A percentile compares a stretch with the other conserved stretches of the same genome.
Conservation (phyloP, 37 sponge, comb jelly and placozoan genomes). For the Geodia barretti region DNA sequence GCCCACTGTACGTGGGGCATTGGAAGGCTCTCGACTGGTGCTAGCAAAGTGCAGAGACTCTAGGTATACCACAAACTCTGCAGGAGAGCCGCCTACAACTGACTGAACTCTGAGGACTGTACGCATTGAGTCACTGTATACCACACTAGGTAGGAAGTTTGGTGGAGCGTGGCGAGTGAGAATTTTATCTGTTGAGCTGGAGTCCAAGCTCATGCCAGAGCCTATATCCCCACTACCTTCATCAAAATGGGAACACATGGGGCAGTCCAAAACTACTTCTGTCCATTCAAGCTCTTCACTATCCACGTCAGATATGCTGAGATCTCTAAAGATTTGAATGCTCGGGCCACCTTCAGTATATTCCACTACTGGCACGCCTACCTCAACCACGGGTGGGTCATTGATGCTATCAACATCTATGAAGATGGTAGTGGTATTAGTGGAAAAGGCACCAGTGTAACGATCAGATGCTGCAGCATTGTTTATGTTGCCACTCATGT, state of each 20-base stretch:
- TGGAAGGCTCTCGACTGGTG: constrained; percentile 27
- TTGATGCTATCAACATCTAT: constrained; percentile 31
- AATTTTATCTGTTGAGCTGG: constrained; percentile 14
- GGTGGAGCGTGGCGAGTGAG: neutral
- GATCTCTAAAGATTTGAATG: constrained; percentile 19
- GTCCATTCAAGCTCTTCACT: constrained; percentile 15
- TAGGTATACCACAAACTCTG: constrained; percentile 16
- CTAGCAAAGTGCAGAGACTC: constrained; percentile 28
- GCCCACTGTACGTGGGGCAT: constrained; percentile 9
- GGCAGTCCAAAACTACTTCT: constrained; percentile 22
- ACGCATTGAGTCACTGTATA: neutral
- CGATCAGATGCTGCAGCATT: constrained; percentile 22
- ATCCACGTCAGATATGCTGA: constrained; percentile 48
- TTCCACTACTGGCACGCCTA: neutral
- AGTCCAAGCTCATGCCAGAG: neutral
- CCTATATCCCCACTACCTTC: neutral
- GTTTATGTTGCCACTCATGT: constrained; percentile 16
- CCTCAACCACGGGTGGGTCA: constrained; percentile 41
- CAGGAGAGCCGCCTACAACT: neutral
- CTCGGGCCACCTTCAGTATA: constrained; percentile 33
- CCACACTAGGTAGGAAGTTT: neutral
- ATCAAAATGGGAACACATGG: neutral
- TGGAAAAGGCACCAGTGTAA: constrained; percentile 52
- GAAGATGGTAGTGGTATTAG: neutral
- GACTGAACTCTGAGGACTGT: constrained; percentile 8